Evolutionary conservation across 1,140 invertebrate species (phyloP), one percentile per base, ranked within the genome.

Genomic region (Brachionus paranguensis): DNA sequence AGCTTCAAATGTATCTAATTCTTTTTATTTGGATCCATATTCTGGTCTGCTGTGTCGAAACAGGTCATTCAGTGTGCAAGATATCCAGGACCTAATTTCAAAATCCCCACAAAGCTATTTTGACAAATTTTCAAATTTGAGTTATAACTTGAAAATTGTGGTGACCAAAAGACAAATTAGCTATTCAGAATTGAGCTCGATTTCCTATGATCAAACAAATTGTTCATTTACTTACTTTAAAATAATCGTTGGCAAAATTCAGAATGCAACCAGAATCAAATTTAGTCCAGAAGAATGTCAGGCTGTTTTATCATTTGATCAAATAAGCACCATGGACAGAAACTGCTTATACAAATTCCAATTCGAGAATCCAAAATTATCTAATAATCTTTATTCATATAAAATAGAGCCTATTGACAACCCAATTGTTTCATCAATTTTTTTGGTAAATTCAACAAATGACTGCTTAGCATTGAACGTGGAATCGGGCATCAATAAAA

Each of bases 201-300:
- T 81, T 14, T 8, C 3, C 3, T 81, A 60, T 33, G 78, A 81
- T 33, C 7, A 37, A 11, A 45, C n/a, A 17, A 81, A 81, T 45
- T 81, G 78, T 33, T 55, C 78, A 5, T 81, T 81, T 24, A 81
- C 20, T 27, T 81, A 41, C 29, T 81, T 81, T 27, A 81, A 81
- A 68, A 33, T 79, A n/a, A 47, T 72, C 14, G 14, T 5, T 17
- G 68, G 29, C 2, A 41, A 41, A 41, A 10, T 37, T 41, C 3
- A 72, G 14, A 72, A 24, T 33, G n/a, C 24, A 8, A 41, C 50
- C 5, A 14, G 17, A 41, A 3, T 64, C 20, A 24, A 81, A 60
- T 60, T 68, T 17, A 37, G 7, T 6, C 50, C 33, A n/a, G 37
- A 81, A 60, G 33, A 20, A 11, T 81, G 20, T 68, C n/a, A 24